Base-by-base conservation (phyloP, 2,113 vertebrate genomes). In the Rhinopomastus cyanomelas region DNA sequence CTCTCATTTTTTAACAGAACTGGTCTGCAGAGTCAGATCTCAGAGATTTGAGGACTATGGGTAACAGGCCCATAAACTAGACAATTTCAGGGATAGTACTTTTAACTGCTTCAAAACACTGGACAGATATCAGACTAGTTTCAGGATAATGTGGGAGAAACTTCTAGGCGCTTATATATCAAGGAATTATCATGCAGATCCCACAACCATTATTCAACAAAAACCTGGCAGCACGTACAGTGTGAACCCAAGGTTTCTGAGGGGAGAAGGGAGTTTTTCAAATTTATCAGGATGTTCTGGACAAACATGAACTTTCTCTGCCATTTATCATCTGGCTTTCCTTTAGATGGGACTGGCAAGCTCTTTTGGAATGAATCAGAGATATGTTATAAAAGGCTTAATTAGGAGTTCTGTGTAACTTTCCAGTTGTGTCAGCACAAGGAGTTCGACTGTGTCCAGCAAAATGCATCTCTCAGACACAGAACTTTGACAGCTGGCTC, bases 361-460 rank as follows among this genome's bases (percentile, higher is more conserved):
- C 44, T 75, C 65, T 89, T 30, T 56, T 25, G 53, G 37, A 92
- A 89, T 42, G 39, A 88, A 81, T 3, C 21, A 91, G 76, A 89
- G 80, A 64, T 52, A 85, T 1, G 27, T 64, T 72, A 85, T 44
- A 64, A 67, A 85, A 87, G 9, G 49, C 73, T 92, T 91, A 85
- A 52, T 48, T 83, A 77, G 66, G 69, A 81, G 44, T 46, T 81
- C 44, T 71, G n/a, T 30, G 6, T 42, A 53, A 52, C 73, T 87
- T 85, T 91, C 79, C 76, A 56, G 39, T 77, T 83, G 64, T 67
- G 85, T 91, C 89, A 95, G 87, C 87, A 83, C 42, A 90, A 46
- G 26, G n/a, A 8, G 3, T 42, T 78, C 66, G 46, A 65, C 67
- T 62, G 14, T 3, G 2, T 61, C 52, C 83, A 88, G 49, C 23